phyloP scores from a whole-genome alignment of 2,888 invertebrate genomes.

The Branchipolynoe longqiensis region DNA sequence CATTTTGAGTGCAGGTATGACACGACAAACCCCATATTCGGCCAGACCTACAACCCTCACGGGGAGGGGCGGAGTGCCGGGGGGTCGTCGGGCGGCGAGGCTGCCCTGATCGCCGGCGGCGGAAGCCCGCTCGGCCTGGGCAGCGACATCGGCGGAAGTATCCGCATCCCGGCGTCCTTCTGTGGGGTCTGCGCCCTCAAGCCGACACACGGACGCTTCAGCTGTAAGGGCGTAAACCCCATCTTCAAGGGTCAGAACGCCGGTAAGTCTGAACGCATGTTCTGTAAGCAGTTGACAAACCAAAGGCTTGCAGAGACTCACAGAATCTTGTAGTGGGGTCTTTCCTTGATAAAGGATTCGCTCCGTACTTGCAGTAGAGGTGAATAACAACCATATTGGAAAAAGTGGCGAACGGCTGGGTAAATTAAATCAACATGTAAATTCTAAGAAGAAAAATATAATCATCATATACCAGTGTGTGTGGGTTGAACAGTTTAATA shows the following conservation, averaged over 20 bases:
- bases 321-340: too few relatives aligned
- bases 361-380: too few relatives aligned
- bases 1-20: slow-evolving; percentile 61
- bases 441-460: too few relatives aligned
- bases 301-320: too few relatives aligned
- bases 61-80: slow-evolving; percentile 80
- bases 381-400: too few relatives aligned
- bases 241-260: slow-evolving; percentile 57
- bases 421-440: too few relatives aligned
- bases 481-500: too few relatives aligned
- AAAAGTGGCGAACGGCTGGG: too few relatives aligned
- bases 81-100: slow-evolving; percentile 83
- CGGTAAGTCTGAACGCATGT: too few relatives aligned
- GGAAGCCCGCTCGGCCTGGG: slow-evolving; percentile 82
- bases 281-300: too few relatives aligned
- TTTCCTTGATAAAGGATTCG: too few relatives aligned
- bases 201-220: slow-evolving; percentile 79
- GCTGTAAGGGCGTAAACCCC: neutral
- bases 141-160: slow-evolving; percentile 83
- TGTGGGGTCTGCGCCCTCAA: slow-evolving; percentile 83
- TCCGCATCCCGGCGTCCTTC: slow-evolving; percentile 83
- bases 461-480: too few relatives aligned
- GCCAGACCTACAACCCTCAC: slow-evolving; percentile 82
- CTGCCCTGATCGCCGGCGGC: slow-evolving; percentile 81
- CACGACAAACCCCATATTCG: slow-evolving; percentile 70